Base-by-base conservation (phyloP, 2,888 invertebrate species). In the Tribolium freemani region DNA sequence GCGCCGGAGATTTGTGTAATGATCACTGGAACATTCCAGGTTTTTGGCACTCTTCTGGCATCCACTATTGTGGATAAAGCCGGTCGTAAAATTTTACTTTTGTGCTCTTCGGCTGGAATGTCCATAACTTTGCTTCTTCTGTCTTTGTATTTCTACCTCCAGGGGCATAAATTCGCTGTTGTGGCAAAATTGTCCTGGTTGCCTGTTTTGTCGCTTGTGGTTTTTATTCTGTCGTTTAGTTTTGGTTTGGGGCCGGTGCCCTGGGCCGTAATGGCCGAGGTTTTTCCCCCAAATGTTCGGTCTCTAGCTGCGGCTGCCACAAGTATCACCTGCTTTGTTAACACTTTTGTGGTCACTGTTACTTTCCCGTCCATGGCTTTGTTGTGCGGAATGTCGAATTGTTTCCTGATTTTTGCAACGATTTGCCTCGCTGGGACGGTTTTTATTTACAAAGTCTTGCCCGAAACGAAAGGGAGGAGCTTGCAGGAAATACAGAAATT, bases 181-280 rank as follows among this genome's bases (percentile, higher is more conserved):
- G 54, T 31, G 56, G n/a, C 13, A 0, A 11, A 94, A 53, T 84
- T 88, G 0, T 50, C 38, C 4, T 94, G 93, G 91, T 84, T 95
- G 48, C 95, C 95, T 0, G 88, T 95, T 9, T 84, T 90, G 5
- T 90, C 93, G 0, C 85, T 95, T 56, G 88, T 94, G 0, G 77
- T 92, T 13, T 95, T 92, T 87, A 92, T 94, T 73, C 86, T 91
- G 64, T 90, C 91, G 0, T 95, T 94, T 87, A 92, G 93, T 75
- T 3, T 82, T 87, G 90, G 91, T 0, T 90, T 93, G 60, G 94
- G 96, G 2, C 93, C 94, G 0, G 84, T 95, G 45, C 93, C 94
- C 0, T 95, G 94, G 94, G 92, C 94, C 0, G 90, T 95, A 38
- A 90, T 94, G 89, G 92, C 93, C 0, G 95, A 96, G 84, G 90